Conservation (phyloP, 2,888 invertebrate genomes). For the Perdita meconis region DNA sequence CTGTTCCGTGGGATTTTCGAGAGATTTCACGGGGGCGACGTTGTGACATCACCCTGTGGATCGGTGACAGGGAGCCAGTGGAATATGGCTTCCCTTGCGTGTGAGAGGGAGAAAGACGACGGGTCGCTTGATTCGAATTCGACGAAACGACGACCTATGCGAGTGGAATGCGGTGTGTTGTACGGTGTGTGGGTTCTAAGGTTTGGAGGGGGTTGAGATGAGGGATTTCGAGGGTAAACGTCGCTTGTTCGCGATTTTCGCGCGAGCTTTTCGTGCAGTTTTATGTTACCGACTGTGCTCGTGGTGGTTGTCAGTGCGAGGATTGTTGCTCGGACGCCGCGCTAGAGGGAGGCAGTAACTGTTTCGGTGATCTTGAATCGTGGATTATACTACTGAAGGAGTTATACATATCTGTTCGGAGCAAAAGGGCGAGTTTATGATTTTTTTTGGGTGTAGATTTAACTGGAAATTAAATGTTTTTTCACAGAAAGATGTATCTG, state of each 20-base stretch:
- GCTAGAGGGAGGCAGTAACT: slow-evolving; percentile 41
- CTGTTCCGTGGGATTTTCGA: neutral
- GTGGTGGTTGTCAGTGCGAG: neutral
- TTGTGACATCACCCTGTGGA: slow-evolving; percentile 58
- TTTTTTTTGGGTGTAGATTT: too few relatives aligned
- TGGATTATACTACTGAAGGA: slow-evolving; percentile 51
- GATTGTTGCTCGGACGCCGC: too few relatives aligned
- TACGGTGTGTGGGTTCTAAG: neutral
- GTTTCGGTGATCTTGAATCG: slow-evolving; percentile 26
- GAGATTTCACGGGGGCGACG: slow-evolving; percentile 21
- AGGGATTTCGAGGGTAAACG: neutral
- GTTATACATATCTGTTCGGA: too few relatives aligned
- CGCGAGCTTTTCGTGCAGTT: slow-evolving; percentile 37
- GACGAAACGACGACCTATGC: neutral
- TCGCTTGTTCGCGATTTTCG: slow-evolving; percentile 35
- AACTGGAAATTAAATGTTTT: too few relatives aligned
- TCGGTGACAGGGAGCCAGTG: slow-evolving; percentile 53
- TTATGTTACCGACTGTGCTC: slow-evolving; percentile 49
- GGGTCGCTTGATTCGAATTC: slow-evolving; percentile 32
- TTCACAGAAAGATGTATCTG: too few relatives aligned
- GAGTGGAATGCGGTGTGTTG: neutral
- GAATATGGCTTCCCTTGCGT: slow-evolving; percentile 68
- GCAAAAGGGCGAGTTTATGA: too few relatives aligned
- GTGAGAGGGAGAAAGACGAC: slow-evolving; percentile 34
- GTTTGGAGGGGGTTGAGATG: neutral